Evolutionary conservation across 2,113 vertebrate genomes (phyloP).

Genomic region (Scalopus aquaticus): DNA sequence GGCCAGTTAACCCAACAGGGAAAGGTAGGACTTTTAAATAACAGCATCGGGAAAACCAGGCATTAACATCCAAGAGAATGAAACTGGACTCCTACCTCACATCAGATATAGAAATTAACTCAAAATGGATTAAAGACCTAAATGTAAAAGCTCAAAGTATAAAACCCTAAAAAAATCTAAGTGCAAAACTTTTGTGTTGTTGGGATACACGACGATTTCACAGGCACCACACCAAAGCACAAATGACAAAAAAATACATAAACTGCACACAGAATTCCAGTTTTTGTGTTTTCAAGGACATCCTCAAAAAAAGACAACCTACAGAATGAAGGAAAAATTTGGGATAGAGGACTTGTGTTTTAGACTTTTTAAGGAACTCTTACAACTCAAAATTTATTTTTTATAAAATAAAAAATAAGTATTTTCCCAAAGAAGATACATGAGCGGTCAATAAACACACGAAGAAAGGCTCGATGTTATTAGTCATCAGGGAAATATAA

Average conservation of each 20-base stretch:
- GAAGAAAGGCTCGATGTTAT: neutral
- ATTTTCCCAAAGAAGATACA: neutral
- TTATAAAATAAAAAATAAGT: neutral
- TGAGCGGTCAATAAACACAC: slow-evolving; percentile 20
- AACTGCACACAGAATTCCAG: neutral
- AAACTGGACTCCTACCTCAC: neutral
- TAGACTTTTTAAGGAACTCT: neutral
- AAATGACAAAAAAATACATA: neutral
- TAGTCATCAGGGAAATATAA: neutral
- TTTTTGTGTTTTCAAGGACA: neutral
- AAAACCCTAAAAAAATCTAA: neutral
- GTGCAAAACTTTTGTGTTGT: neutral
- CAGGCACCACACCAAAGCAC: neutral
- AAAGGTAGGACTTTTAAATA: neutral
- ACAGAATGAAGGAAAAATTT: neutral
- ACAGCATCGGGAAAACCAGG: neutral
- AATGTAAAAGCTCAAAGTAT: neutral
- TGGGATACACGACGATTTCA: neutral
- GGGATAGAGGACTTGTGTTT: neutral
- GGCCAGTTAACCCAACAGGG: neutral
- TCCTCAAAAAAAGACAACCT: neutral
- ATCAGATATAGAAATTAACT: slow-evolving; percentile 22
- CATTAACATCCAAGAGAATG: neutral
- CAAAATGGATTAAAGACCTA: neutral
- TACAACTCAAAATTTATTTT: neutral